Percentiles rank a stretch among this genome's conserved stretches.
Evolutionary conservation across 2,888 invertebrate species (phyloP).

Genomic region (Ennomos erosarius): DNA sequence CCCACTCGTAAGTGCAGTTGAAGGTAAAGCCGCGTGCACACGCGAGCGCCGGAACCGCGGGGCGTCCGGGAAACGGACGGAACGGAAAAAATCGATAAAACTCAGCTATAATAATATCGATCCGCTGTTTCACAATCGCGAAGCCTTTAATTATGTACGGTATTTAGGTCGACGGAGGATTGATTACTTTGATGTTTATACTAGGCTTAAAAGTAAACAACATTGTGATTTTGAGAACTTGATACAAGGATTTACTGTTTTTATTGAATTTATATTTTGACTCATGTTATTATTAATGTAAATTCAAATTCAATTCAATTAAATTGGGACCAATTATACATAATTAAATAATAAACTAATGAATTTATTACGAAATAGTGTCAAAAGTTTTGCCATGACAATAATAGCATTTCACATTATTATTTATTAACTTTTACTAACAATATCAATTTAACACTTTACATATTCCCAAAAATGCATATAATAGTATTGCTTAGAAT

Average conservation of each 20-base stretch:
- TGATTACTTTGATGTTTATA: constrained; percentile 1
- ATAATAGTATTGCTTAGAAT: too few species aligned
- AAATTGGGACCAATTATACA: too few species aligned
- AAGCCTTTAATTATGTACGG: constrained; percentile 43
- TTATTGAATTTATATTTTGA: too few species aligned
- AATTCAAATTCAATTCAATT: too few species aligned
- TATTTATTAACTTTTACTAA: constrained; percentile 7
- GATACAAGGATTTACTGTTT: too few species aligned
- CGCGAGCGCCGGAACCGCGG: constrained; percentile 72
- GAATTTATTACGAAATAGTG: too few species aligned
- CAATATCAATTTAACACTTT: neutral
- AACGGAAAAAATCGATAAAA: constrained; percentile 60
- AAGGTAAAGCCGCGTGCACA: constrained; percentile 53
- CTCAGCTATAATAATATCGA: constrained; percentile 58
- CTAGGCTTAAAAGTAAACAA: too few species aligned
- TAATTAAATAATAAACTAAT: too few species aligned
- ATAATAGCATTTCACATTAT: too few species aligned
- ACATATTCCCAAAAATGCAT: constrained; percentile 1
- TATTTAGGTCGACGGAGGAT: constrained; percentile 20
- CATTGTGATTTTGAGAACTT: too few species aligned
- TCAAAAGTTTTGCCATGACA: too few species aligned
- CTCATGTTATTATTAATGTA: too few species aligned
- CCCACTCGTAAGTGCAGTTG: constrained; percentile 46
- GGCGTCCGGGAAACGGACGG: constrained; percentile 79
- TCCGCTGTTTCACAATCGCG: constrained; percentile 64